Base-by-base conservation (phyloP, 2,797 vertebrate genomes). In the Siniperca obscura region DNA sequence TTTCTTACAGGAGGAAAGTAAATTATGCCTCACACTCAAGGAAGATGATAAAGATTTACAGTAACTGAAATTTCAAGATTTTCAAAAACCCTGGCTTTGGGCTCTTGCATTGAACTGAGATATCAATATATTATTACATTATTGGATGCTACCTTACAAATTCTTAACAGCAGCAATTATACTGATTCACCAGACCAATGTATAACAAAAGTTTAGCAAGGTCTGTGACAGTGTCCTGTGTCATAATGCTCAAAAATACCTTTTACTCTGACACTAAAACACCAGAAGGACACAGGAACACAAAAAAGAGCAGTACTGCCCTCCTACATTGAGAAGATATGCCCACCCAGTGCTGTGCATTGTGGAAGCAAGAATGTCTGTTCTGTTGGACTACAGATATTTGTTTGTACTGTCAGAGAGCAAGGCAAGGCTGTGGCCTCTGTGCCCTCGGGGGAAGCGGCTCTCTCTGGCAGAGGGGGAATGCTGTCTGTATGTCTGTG, bases 321-420 rank as follows among this genome's bases (percentile, higher is more conserved):
- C 13, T 69, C 42, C 22, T 42, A 42, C 53, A 59, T 16, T 70
- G 42, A 65, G 22, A 66, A 38, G 50, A 70, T 25, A 22, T 61
- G 40, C n/a, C 46, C 42, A 81, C 57, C 68, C 27, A n/a, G 30
- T 44, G 56, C 59, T 46, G 71, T 66, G 68, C 59, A 86, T 59
- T 81, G 70, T 73, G 67, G 30, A 76, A 69, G 74, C 22, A 73
- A 57, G 21, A 53, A 56, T n/a, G 65, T 66, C 8, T 38, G 34
- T 62, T 81, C 42, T 70, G 68, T 71, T 74, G 68, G 66, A 69
- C 34, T 16, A 60, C 52, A 78, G 50, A 71, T 86, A 72, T 87
- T 74, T 84, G 70, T 86, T 83, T 86, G 89, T 78, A 70, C 70
- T 83, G 83, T 83, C 53, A 87, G 68, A 76, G 60, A 87, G 68